Percentiles rank a stretch among this genome's conserved stretches.
These are phyloP conservation scores for Monopterus albus DNA, from an alignment of 2,113 vertebrate species.

Conservation along the genomic window DNA sequence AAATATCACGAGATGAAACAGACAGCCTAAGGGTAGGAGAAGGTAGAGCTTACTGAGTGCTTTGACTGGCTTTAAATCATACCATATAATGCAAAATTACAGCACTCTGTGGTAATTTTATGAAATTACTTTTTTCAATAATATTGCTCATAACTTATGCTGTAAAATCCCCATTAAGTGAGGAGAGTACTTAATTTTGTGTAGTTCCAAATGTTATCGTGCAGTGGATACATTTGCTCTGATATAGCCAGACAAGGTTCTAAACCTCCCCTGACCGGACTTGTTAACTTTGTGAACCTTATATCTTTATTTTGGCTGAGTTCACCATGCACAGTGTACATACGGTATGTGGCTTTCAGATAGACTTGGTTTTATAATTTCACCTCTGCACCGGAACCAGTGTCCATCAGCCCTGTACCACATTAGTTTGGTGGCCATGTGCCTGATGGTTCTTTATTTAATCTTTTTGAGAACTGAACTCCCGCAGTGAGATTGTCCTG, in stretches of 20 bases:
- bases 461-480: slow-evolving; percentile 61
- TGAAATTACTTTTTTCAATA: slow-evolving; percentile 15
- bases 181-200: neutral
- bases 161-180: neutral
- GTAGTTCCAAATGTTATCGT: neutral
- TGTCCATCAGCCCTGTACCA: slow-evolving; percentile 28
- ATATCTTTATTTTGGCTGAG: slow-evolving; percentile 30
- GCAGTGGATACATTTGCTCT: neutral
- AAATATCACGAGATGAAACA: slow-evolving; percentile 51
- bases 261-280: slow-evolving; percentile 35
- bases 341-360: slow-evolving; percentile 26
- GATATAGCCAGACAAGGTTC: slow-evolving; percentile 2
- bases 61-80: slow-evolving; percentile 25
- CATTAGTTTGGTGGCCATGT: slow-evolving; percentile 44
- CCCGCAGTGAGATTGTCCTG: slow-evolving; percentile 48
- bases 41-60: slow-evolving; percentile 28
- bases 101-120: neutral
- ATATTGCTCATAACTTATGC: neutral
- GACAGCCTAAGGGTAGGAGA: slow-evolving; percentile 42
- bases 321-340: slow-evolving; percentile 14
- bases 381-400: slow-evolving; percentile 20
- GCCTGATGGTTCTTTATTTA: slow-evolving; percentile 46
- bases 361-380: slow-evolving; percentile 38
- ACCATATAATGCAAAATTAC: slow-evolving; percentile 32
- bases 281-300: slow-evolving; percentile 30